Percentiles rank a stretch among this genome's conserved stretches.
Conservation (phyloP, 2,888 invertebrate species). For the Drosophila neotestacea region DNA sequence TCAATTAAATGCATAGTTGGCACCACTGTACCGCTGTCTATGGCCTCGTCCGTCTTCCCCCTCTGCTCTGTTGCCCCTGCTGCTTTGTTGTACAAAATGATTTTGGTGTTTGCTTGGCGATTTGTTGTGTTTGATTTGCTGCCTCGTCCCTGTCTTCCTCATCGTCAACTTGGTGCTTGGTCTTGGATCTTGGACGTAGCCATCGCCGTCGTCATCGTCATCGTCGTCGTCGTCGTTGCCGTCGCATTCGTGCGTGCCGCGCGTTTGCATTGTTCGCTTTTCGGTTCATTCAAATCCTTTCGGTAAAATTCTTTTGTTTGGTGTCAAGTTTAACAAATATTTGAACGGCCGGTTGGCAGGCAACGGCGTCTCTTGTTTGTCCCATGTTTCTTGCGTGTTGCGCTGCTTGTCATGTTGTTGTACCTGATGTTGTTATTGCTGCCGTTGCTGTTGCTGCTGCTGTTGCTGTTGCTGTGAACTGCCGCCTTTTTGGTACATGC, state of each 20-base stretch:
- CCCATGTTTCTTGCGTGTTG: slow-evolving; percentile 64
- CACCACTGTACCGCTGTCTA: slow-evolving; percentile 31
- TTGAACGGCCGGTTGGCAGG: slow-evolving; percentile 63
- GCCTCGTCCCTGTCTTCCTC: slow-evolving; percentile 59
- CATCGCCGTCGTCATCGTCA: slow-evolving; percentile 6
- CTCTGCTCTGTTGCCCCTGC: slow-evolving; percentile 1
- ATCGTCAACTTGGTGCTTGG: slow-evolving; percentile 27
- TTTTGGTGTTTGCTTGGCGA: slow-evolving; percentile 72
- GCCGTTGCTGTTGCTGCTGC: slow-evolving; percentile 11
- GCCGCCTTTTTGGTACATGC: slow-evolving; percentile 30
- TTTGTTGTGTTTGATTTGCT: slow-evolving; percentile 80
- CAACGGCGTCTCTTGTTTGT: slow-evolving; percentile 70
- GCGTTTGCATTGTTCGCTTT: slow-evolving; percentile 76
- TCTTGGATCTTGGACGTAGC: slow-evolving; percentile 17
- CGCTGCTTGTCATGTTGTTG: slow-evolving; percentile 62
- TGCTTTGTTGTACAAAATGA: slow-evolving; percentile 69
- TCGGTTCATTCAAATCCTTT: slow-evolving; percentile 77
- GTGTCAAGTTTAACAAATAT: slow-evolving; percentile 84
- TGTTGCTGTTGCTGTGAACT: background rate
- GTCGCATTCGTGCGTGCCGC: slow-evolving; percentile 68
- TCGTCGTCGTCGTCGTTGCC: slow-evolving; percentile 19
- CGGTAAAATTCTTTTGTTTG: slow-evolving; percentile 84
- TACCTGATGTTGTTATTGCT: slow-evolving; percentile 27
- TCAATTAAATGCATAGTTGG: slow-evolving; percentile 1
- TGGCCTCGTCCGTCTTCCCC: background rate